Evolutionary conservation across 2,113 vertebrate species (phyloP).

Genomic region (Clarias magur): DNA sequence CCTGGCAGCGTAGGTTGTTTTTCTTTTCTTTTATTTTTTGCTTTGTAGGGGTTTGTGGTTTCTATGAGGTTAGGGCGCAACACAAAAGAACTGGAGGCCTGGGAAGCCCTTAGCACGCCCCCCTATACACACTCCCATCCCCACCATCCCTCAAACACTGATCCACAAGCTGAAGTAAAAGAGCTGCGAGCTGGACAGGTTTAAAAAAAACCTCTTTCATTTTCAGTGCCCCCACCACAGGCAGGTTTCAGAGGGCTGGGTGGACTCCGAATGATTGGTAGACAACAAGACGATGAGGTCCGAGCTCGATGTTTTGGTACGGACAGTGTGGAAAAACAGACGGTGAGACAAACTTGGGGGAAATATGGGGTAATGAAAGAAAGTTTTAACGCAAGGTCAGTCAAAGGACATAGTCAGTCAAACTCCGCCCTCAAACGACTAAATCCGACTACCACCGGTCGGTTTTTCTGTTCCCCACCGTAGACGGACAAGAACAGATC

Average conservation of each 20-base stretch:
- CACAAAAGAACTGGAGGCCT: conserved; percentile 95
- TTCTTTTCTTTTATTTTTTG: conserved; percentile 72
- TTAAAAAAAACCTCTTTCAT: conserved; percentile 90
- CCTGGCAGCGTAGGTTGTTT: conserved; percentile 75
- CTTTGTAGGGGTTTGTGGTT: conserved; percentile 1
- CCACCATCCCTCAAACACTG: conserved; percentile 79
- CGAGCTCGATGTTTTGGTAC: conserved; percentile 81
- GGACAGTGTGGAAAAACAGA: conserved; percentile 41
- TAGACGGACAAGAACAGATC: no score
- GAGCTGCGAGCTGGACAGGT: conserved; percentile 94
- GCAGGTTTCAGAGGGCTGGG: conserved; percentile 83
- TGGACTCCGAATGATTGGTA: conserved; percentile 73
- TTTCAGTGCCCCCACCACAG: conserved; percentile 76
- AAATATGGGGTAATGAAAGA: conserved; percentile 83
- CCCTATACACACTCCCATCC: not conserved
- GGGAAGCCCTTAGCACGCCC: conserved; percentile 93
- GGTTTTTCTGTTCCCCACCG: no score
- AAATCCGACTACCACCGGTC: no score
- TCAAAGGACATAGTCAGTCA: no score
- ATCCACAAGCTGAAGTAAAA: conserved; percentile 93
- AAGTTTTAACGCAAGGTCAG: conserved; percentile 81
- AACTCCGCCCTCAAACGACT: no score
- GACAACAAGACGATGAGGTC: conserved; percentile 75
- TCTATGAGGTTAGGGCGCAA: conserved; percentile 63
- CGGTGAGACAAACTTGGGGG: conserved; percentile 81